Conservation (phyloP, 1,140 invertebrate species). For the Euwallacea fornicatus region DNA sequence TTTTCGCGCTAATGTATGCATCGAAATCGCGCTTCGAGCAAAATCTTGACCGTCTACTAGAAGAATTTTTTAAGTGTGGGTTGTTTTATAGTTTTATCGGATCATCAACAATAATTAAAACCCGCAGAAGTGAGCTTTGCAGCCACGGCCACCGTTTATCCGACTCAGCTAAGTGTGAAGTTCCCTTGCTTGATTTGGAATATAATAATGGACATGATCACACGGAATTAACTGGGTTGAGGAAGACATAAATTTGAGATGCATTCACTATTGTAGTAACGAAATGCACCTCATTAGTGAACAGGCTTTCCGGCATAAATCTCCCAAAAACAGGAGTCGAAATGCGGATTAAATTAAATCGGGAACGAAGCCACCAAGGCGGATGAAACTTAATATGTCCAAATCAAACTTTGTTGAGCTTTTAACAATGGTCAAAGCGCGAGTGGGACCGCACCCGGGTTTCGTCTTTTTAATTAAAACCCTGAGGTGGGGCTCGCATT, state of each 20-base stretch:
- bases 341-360: background rate
- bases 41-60: conserved; percentile 27
- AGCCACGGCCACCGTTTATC: conserved; percentile 38
- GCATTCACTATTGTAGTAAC: too few relatives aligned
- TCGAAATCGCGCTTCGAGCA: background rate
- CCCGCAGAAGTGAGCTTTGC: conserved; percentile 12
- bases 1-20: too few relatives aligned
- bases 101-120: conserved; percentile 41
- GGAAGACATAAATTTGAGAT: conserved; percentile 4
- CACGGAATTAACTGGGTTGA: conserved; percentile 1
- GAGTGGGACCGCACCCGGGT: background rate
- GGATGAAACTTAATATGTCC: conserved; percentile 10
- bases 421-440: conserved; percentile 11
- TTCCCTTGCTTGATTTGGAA: conserved; percentile 39
- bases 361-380: background rate
- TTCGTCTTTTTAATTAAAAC: conserved; percentile 15
- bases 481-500: conserved; percentile 6
- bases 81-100: conserved; percentile 42
- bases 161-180: conserved; percentile 41
- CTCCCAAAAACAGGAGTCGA: background rate
- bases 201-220: conserved; percentile 16
- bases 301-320: too few relatives aligned
- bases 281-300: too few relatives aligned
- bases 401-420: conserved; percentile 5
- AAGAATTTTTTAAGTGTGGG: conserved; percentile 30